phyloP scores from a whole-genome alignment of 2,113 vertebrate genomes.

The Sula dactylatra region DNA sequence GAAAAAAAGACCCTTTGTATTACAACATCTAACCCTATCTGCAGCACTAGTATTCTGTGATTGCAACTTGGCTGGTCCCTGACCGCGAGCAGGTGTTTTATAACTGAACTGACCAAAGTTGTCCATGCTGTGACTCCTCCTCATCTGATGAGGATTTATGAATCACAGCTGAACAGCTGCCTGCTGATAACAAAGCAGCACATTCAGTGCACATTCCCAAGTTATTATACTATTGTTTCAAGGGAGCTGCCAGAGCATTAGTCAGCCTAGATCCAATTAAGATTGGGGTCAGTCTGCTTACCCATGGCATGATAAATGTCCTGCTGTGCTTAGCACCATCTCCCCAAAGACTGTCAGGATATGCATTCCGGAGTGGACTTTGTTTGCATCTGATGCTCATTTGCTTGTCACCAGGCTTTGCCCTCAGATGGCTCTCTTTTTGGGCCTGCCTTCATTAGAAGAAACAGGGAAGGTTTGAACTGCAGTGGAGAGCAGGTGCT shows the following conservation, averaged over 20 bases:
- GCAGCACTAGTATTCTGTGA: fast-evolving
- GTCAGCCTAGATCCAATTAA: slow-evolving; percentile 9
- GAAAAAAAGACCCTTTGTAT: neutral
- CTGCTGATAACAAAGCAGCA: neutral
- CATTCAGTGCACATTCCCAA: neutral
- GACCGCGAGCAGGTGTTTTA: neutral
- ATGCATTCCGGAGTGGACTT: neutral
- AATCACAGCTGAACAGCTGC: neutral
- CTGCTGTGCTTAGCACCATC: neutral
- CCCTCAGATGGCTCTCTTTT: neutral
- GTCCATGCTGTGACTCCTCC: neutral
- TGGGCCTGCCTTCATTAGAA: neutral
- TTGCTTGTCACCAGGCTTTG: neutral
- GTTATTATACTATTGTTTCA: neutral
- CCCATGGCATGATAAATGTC: neutral
- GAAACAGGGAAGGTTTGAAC: neutral
- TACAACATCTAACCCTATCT: neutral
- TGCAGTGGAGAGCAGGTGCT: neutral
- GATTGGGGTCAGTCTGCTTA: neutral
- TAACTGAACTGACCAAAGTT: neutral
- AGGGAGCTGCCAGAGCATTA: neutral
- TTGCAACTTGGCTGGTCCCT: fast-evolving
- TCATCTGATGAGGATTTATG: neutral
- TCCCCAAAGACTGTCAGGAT: neutral
- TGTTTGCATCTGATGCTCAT: neutral